Percentiles rank a stretch among this genome's conserved stretches.
phyloP scores from a whole-genome alignment of 2,113 vertebrate genomes.

The Gadus chalcogrammus region DNA sequence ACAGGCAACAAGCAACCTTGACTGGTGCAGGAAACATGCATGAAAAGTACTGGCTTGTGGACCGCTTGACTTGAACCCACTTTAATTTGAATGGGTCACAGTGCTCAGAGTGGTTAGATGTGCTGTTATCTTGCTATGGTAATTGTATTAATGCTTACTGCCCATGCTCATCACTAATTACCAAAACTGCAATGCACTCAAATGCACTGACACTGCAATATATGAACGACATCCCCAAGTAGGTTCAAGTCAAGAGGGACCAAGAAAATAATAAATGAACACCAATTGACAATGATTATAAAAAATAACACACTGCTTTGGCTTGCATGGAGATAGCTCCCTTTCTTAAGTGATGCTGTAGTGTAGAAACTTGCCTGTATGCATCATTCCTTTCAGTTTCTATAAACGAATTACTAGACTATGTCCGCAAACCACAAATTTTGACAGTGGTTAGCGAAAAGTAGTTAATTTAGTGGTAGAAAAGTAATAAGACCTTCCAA shows the following conservation, averaged over 20 bases:
- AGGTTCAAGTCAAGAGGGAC: slow-evolving; percentile 64
- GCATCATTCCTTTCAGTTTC: slow-evolving; percentile 18
- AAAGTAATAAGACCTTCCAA: slow-evolving; percentile 26
- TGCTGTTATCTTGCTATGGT: too few species aligned
- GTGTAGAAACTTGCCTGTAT: slow-evolving; percentile 36
- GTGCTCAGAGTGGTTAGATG: too few species aligned
- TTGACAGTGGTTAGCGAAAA: too few species aligned
- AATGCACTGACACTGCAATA: too few species aligned
- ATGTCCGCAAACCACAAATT: slow-evolving; percentile 8
- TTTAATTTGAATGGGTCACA: slow-evolving; percentile 9
- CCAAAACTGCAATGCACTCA: too few species aligned
- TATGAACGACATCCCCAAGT: not conserved
- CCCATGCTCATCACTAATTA: too few species aligned
- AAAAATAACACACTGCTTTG: slow-evolving; percentile 35
- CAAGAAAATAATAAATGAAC: slow-evolving; percentile 23
- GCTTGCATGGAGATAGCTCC: slow-evolving; percentile 62
- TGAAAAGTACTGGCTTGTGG: slow-evolving; percentile 56
- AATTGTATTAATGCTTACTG: too few species aligned
- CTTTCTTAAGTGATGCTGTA: slow-evolving; percentile 44
- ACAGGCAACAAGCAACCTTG: slow-evolving; percentile 20
- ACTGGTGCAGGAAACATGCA: slow-evolving; percentile 53
- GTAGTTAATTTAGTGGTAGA: too few species aligned
- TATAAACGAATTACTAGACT: slow-evolving; percentile 6
- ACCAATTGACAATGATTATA: slow-evolving; percentile 14
- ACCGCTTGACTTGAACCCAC: slow-evolving; percentile 64